Conservation (phyloP, 2,797 vertebrate genomes). For the Kryptopterus vitreolus region DNA sequence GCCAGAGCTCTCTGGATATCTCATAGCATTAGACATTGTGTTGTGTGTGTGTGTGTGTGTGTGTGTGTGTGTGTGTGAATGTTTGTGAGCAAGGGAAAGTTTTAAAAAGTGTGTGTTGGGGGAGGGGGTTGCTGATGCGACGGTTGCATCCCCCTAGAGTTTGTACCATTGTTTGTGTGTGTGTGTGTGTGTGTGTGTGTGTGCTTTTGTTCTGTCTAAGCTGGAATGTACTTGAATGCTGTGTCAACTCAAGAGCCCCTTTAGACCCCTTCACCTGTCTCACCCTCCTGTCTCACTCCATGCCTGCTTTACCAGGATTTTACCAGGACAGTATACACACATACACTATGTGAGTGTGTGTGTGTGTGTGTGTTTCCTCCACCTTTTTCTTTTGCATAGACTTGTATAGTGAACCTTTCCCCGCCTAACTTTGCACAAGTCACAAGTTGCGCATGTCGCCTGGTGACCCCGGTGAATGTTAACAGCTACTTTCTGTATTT, state of each 20-base stretch:
- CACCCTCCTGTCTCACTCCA: slow-evolving; percentile 33
- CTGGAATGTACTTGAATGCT: slow-evolving; percentile 52
- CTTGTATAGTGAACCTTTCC: neutral
- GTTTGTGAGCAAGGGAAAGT: slow-evolving; percentile 23
- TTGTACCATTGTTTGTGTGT: slow-evolving; percentile 50
- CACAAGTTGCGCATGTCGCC: neutral
- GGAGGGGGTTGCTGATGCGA: slow-evolving; percentile 49
- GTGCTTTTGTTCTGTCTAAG: slow-evolving; percentile 49
- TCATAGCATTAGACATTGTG: slow-evolving; percentile 30
- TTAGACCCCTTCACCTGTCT: slow-evolving; percentile 39
- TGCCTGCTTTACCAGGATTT: slow-evolving; percentile 24
- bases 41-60: slow-evolving; percentile 24
- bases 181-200: slow-evolving; percentile 39
- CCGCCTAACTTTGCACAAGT: neutral
- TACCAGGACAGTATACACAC: too few species aligned
- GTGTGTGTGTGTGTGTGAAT: slow-evolving; percentile 33
- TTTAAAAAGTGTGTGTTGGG: slow-evolving; percentile 30
- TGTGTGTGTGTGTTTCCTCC: neutral
- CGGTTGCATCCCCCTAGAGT: slow-evolving; percentile 46
- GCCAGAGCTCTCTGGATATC: slow-evolving; percentile 48
- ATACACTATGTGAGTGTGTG: neutral
- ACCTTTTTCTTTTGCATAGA: neutral
- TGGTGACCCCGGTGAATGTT: neutral
- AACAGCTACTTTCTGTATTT: too few species aligned
- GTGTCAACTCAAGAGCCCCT: slow-evolving; percentile 50